Percentiles rank a stretch among this genome's conserved stretches.
Evolutionary conservation across 2,888 invertebrate genomes (phyloP).

Genomic region (Dasypolia templi): DNA sequence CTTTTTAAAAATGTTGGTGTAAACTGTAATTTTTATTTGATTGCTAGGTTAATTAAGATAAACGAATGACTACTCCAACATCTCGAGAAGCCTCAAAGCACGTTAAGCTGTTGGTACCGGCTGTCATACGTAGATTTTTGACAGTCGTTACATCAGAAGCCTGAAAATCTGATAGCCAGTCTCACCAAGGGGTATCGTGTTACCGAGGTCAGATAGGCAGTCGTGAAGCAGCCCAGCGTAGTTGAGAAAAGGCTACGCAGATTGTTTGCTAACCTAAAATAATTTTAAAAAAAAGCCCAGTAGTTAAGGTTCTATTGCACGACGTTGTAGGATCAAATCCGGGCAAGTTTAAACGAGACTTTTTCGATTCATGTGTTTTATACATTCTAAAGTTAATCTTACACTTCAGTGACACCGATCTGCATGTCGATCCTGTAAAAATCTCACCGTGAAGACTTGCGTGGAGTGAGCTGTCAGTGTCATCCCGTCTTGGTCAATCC

Average conservation of each 20-base stretch:
- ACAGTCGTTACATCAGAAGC: background rate
- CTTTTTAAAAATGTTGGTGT: slow-evolving; percentile 36
- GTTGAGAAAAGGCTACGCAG: background rate
- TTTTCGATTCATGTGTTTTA: background rate
- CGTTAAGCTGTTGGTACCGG: background rate
- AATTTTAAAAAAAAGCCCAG: no score
- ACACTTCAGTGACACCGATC: background rate
- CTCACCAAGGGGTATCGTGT: background rate
- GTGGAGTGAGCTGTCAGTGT: no score
- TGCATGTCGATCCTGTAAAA: no score
- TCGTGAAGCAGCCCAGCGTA: background rate
- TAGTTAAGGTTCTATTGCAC: background rate
- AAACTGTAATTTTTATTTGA: background rate
- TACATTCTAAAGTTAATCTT: background rate
- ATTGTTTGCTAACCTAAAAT: no score
- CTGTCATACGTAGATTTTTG: background rate
- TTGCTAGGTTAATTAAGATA: no score
- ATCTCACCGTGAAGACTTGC: no score
- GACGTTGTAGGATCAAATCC: background rate
- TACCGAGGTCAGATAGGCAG: background rate
- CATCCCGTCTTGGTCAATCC: no score
- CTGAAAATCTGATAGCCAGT: background rate
- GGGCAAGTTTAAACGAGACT: background rate
- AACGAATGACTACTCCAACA: no score
- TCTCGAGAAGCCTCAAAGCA: background rate